Conservation (phyloP, 1,140 invertebrate genomes). For the Eubasilissa regina region DNA sequence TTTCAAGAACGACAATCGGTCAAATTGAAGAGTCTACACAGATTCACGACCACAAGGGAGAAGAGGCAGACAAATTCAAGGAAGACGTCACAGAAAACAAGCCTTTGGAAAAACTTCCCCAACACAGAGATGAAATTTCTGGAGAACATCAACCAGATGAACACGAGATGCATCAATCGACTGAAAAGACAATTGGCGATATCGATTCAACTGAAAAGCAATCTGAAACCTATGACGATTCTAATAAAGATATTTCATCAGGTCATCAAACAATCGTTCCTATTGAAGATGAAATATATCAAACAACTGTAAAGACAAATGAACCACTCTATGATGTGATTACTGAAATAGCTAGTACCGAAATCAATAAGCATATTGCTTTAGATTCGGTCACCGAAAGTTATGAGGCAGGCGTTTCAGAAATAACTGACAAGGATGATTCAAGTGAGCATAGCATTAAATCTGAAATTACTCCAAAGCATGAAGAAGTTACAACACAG, state of each 20-base stretch:
- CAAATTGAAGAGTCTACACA: too few relatives aligned
- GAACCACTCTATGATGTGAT: slow-evolving; percentile 17
- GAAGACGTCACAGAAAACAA: slow-evolving; percentile 27
- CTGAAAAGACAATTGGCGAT: slow-evolving; percentile 9
- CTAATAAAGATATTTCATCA: background rate
- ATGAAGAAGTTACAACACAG: background rate
- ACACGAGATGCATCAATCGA: background rate
- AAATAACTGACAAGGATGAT: background rate
- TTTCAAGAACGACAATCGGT: background rate
- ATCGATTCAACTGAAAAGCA: slow-evolving; percentile 36
- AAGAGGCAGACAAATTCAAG: slow-evolving; percentile 27
- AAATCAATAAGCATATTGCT: slow-evolving; percentile 10
- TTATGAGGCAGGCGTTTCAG: background rate
- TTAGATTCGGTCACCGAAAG: slow-evolving; percentile 46
- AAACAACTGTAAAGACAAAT: too few relatives aligned
- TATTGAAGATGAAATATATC: too few relatives aligned
- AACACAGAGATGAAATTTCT: slow-evolving; percentile 43
- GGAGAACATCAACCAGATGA: slow-evolving; percentile 22
- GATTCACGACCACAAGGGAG: slow-evolving; percentile 42
- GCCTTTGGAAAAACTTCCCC: slow-evolving; percentile 31
- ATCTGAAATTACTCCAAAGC: background rate
- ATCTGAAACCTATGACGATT: background rate
- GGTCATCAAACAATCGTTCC: background rate
- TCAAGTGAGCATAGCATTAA: background rate
- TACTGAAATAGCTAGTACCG: slow-evolving; percentile 25